Base-by-base conservation (phyloP, 92 coral and sea anemone genomes). In the Actinernus sp. region DNA sequence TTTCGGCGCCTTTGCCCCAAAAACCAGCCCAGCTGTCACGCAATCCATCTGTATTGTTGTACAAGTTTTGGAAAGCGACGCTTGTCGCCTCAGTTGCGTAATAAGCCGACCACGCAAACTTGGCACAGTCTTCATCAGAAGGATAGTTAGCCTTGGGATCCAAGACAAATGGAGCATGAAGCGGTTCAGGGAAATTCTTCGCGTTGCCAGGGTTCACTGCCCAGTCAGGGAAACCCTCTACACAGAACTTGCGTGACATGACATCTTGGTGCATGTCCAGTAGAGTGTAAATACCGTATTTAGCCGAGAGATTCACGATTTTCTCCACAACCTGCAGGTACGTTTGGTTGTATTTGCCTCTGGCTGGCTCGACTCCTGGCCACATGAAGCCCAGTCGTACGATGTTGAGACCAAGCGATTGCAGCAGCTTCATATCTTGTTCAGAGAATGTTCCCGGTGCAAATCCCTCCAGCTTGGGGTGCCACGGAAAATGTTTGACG, bases 251-350 rank as follows among this genome's bases (percentile, higher is more conserved):
- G 30, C 88, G 74, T 16, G 98, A 94, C 87, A 87, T 83, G 37
- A 89, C 98, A 45, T 94, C 98, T 63, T 91, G 98, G 59, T 94
- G 97, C 97, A 94, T 90, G 56, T 94, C 98, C 12, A 94, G 67
- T 37, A 94, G 85, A 24, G 91, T 57, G 39, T 94, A 94, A 39
- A 94, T 91, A 37, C 91, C 98, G 65, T 91, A 87, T 61, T 91
- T 73, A 12, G 85, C 95, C 18, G 97, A 87, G 21, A 85, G 81
- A 14, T 74, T 49, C 6, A 94, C 98, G 45, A 94, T 71, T 2
- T 81, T 61, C 34, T 87, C 83, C 76, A 94, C 86, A 22, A 86
- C 78, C 55, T 84, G 52, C 55, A 91, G 58, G 47, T 94, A 94
- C 1, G 98, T 94, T 29, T 84, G 80, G 71, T 94, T 94, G 66